Evolutionary conservation across 23 tunicate species (phyloP), one percentile per base, ranked within the genome.

Genomic region (Halocynthia aurantium): DNA sequence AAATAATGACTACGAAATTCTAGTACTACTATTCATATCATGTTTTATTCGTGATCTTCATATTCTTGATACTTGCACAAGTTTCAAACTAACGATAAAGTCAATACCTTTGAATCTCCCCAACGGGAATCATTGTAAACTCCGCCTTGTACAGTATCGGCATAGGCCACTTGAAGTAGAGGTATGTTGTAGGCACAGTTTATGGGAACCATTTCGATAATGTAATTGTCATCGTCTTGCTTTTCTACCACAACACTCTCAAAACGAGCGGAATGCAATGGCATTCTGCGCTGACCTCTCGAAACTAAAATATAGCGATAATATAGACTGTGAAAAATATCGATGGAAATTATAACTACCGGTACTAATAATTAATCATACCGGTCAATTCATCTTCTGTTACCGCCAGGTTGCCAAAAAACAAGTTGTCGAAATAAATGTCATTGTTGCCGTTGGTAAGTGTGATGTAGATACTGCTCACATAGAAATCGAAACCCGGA

Each of bases 331-430:
- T 18, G 64, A 15, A 60, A 2, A 18, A 2, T 18, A 60, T 15
- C 4, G 17, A 18, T 18, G 1, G 17, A 60, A 60, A 60, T 15
- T 60, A 15, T 60, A 60, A 15, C 22, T 65, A 65, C 70, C 20
- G 69, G 7, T 7, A 49, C 8, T 7, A 40, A 8, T 65, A 10
- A 15, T n/a, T 15, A 49, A 10, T 10, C n/a, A 74, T 74, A 74
- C 78, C 69, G 55, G 6, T 40, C 67, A 74, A 22, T 74, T 52
- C 78, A 8, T 8, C 17, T 22, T 74, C 78, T 8, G 50, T 22
- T 12, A 13, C 8, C 17, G 55, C 17, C n/a, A n/a, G 8, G 17
- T 4, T 20, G 19, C 78, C 78, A 52, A 74, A 40, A 18, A 74
- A 74, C 13, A 74, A 22, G 40, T 74, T 54, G 21, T 74, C 78